Base-by-base conservation (phyloP, 1,140 invertebrate species). In the Cherax destructor region DNA sequence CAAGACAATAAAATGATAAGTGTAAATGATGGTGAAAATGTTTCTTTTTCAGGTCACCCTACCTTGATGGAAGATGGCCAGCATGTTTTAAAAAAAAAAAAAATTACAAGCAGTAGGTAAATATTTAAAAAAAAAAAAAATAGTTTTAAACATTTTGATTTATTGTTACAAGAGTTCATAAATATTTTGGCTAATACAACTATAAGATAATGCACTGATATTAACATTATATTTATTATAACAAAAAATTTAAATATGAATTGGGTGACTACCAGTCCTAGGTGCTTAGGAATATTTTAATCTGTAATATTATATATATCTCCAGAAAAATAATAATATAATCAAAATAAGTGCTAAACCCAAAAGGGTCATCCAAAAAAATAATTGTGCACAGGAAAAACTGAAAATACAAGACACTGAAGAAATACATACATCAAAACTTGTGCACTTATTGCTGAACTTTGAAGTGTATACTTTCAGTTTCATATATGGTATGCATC, bases 131-230 rank as follows among this genome's bases (percentile, higher is more conserved):
- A 56, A 50, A 50, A 79, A 56, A 56, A 50, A 56, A 50, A 50
- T 56, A 79, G 21, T 79, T 41, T 78, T 78, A 78, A 79, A 21
- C 10, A 79, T 79, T 79, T 79, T n/a, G 47, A 79, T 79, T 50
- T 74, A 74, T 74, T 69, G 65, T 69, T 74, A 30, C 30, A 74
- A 5, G 11, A 30, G 69, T 30, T 79, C 50, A 24, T 79, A 50
- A 79, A 79, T n/a, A 79, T 50, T 79, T 79, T 50, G 76, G 9
- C 50, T 79, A 30, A 18, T 79, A 79, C 50, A 49, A 21, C 30
- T 49, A 21, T 9, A 79, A 50, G 50, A 79, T 79, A 56, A 49
- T 79, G 77, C 16, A 50, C 30, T n/a, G 47, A 50, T 56, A 79
- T 49, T 49, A 49, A 49, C 21, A 79, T 79, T 18, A n/a, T 56